Base-by-base conservation (phyloP, 2,113 vertebrate species). In the Scopus umbretta region DNA sequence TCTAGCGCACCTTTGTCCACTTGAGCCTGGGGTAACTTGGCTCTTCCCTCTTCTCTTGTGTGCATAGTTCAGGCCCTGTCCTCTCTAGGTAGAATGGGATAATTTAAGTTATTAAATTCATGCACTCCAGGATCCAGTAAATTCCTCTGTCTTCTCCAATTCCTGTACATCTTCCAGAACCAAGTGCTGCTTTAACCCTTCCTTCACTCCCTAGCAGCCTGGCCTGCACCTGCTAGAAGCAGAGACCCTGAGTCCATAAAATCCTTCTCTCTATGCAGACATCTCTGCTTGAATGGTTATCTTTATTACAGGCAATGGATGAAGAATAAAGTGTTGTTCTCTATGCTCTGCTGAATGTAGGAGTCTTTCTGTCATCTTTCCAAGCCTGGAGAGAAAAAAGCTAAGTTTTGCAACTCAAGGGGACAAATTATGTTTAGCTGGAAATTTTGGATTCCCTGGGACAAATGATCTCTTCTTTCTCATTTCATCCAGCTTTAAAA, bases 141-240 rank as follows among this genome's bases (percentile, higher is more conserved):
- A 96, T 96, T 96, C 92, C 81, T 90, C 78, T 91, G 86, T 92
- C 86, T 89, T 96, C 58, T 95, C 66, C 74, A 92, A 76, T 96
- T 96, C 91, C 55, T 63, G 73, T 92, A 94, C 78, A 86, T 80
- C 50, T 91, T 96, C 71, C 92, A 95, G 93, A 96, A 80, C 40
- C 81, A 59, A 94, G 36, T 43, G 63, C 49, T 94, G 42, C 66
- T 95, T 96, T 95, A 95, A 94, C 87, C 80, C 89, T 94, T 96
- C 59, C 17, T 50, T 70, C 7, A 10, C 50, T 91, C 87, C 34
- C 47, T 73, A 68, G 58, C 38, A 63, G 62, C 21, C 66, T 63
- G 38, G 43, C 17, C 79, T 93, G 87, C 96, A 95, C 95, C 94
- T 97, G 92, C 71, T 83, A n/a, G 42, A 73, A 80, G 19, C 58